Evolutionary conservation across 1,140 invertebrate species (phyloP).

Genomic region (Zaprionus gabonicus): DNA sequence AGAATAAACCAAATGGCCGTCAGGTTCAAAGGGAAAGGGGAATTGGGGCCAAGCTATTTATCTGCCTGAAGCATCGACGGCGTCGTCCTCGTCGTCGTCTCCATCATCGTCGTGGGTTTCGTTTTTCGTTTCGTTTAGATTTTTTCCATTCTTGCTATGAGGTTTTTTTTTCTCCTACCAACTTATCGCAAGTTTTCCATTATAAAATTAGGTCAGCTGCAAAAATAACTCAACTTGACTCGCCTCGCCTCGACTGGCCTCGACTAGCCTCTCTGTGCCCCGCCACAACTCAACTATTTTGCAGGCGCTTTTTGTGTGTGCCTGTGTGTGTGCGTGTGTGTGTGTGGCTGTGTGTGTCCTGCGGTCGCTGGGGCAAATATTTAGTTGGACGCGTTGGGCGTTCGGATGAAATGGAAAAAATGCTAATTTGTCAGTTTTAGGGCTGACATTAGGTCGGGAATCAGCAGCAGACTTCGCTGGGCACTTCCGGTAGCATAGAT

Average conservation of each 20-base stretch:
- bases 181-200: constrained; percentile 83
- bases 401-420: constrained; percentile 77
- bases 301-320: constrained; percentile 51
- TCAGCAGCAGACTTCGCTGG: not conserved
- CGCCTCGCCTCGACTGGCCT: not conserved
- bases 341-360: constrained; percentile 48
- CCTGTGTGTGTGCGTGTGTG: constrained; percentile 20
- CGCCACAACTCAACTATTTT: constrained; percentile 65
- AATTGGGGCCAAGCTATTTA: constrained; percentile 70
- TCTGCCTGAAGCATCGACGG: constrained; percentile 66
- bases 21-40: constrained; percentile 24
- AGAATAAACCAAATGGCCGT: constrained; percentile 23
- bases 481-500: not conserved
- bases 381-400: constrained; percentile 60
- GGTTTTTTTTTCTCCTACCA: constrained; percentile 45
- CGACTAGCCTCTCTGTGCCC: not conserved
- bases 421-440: constrained; percentile 83
- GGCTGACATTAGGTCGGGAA: constrained; percentile 72
- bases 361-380: constrained; percentile 72
- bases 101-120: constrained; percentile 48
- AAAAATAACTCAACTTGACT: constrained; percentile 77
- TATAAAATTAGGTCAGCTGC: constrained; percentile 83
- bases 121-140: constrained; percentile 20
- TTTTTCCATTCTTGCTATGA: constrained; percentile 21
- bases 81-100: constrained; percentile 21